Base-by-base conservation (phyloP, 2,797 vertebrate species). In the Trachurus trachurus region DNA sequence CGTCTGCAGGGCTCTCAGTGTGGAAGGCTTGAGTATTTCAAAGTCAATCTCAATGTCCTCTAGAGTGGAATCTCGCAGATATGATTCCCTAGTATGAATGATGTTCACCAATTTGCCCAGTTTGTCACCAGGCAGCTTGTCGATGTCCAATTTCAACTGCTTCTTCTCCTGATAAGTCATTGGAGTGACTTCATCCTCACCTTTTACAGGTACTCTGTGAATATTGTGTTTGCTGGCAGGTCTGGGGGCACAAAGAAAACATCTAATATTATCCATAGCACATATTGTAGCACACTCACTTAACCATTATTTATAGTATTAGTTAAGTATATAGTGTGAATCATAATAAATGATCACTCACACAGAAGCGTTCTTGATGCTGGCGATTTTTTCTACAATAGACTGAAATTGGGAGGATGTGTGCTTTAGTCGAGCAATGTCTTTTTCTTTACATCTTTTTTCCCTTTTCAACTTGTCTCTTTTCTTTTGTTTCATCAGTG, bases 21-120 rank as follows among this genome's bases (percentile, higher is more conserved):
- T 97, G 50, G 97, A 96, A 56, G 95, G 82, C 91, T 97, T 97
- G 67, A 99, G 95, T 13, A 86, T 93, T 88, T 97, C 97, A 82
- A 98, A 96, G 89, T 98, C 97, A 58, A 98, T 96, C 91, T 98
- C 97, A 31, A 98, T 91, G 74, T 98, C 96, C 49, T 97, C 92
- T 2, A 93, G 94, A 83, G 92, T 89, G 13, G 94, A 94, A 63
- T 93, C 87, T 56, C 76, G 93, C 76, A 97, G 72, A 13, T 88
- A 92, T 6, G 95, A 89, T 87, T 98, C 97, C 82, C 94, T 93
- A 76, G 93, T 93, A 66, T 97, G 95, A 88, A 99, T 96, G 85
- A 99, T 96, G 40, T 90, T 92, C 77, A 97, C 95, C 53, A 99
- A 63, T 81, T 95, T 95, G 21, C 93, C 94, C 79, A 99, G 96